Base-by-base conservation (phyloP, 2,113 vertebrate species). In the Pteronura brasiliensis region DNA sequence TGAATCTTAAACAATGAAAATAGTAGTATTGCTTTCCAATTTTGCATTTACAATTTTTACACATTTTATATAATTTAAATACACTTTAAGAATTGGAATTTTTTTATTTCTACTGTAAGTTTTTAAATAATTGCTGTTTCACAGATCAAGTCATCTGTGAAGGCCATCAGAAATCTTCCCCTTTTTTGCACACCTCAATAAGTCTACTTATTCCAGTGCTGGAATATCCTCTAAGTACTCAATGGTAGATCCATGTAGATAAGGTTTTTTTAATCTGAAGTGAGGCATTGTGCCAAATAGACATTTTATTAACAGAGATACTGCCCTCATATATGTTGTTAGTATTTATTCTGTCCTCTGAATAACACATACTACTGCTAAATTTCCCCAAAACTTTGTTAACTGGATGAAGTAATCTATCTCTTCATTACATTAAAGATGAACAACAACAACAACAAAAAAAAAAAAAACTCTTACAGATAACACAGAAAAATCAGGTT, bases 381-480 rank as follows among this genome's bases (percentile, higher is more conserved):
- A 69, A 76, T 93, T 84, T 88, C 31, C 34, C 71, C 6, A 11
- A 90, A 63, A 49, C 23, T n/a, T 67, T 86, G 69, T 82, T 57
- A 52, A 49, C 7, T 87, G 27, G n/a, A 57, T 88, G 7, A 61
- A 69, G 18, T 36, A 86, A 86, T 87, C 23, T 95, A 5, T 88
- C 81, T 85, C 76, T 86, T 94, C 89, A 97, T 95, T 97, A 90
- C 92, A 92, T 93, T 97, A 96, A 44, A 97, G 17, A 15, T 52
- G 63, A 93, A 7, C 72, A 93, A 97, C 52, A 14, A 90, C 74
- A 39, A 65, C 61, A 69, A 49, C 47, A 59, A 90, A 27, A 69
- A 42, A 6, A 42, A 59, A 84, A 61, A 27, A 96, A 89, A 31
- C 13, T 3, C 0, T 23, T 86, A 3, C 34, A 93, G 47, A 3